Conservation (phyloP, 2,797 vertebrate genomes). For the Clarias laeviceps region DNA sequence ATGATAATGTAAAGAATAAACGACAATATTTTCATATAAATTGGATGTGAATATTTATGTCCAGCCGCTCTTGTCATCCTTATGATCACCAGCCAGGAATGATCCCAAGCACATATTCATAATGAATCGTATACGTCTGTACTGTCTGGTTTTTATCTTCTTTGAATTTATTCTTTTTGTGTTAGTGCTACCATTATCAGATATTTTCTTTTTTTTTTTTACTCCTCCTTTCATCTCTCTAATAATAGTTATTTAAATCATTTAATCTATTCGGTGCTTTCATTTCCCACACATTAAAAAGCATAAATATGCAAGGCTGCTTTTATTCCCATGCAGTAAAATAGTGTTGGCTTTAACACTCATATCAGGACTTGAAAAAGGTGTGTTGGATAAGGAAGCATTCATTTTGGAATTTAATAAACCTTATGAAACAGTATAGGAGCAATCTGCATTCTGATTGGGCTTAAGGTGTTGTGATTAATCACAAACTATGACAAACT, state of each 20-base stretch:
- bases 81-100: neutral
- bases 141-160: neutral
- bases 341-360: neutral
- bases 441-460: neutral
- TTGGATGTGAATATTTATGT: neutral
- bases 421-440: neutral
- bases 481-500: too few relatives aligned
- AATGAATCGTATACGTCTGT: neutral
- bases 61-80: neutral
- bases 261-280: slow-evolving; percentile 1
- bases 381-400: neutral
- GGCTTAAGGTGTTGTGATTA: neutral
- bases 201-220: neutral
- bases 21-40: neutral
- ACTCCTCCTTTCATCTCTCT: neutral
- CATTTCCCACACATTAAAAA: slow-evolving; percentile 1
- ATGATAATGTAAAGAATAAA: neutral
- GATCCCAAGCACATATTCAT: neutral
- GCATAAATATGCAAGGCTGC: slow-evolving; percentile 1
- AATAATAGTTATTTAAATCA: neutral
- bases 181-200: neutral
- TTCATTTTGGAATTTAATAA: neutral
- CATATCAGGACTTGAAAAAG: neutral
- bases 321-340: neutral
- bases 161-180: slow-evolving; percentile 4